A percentile compares a stretch with the other conserved stretches of the same genome.
Conservation (phyloP, 35 echinoderm and acorn worm species). For the Ptychodera flava region DNA sequence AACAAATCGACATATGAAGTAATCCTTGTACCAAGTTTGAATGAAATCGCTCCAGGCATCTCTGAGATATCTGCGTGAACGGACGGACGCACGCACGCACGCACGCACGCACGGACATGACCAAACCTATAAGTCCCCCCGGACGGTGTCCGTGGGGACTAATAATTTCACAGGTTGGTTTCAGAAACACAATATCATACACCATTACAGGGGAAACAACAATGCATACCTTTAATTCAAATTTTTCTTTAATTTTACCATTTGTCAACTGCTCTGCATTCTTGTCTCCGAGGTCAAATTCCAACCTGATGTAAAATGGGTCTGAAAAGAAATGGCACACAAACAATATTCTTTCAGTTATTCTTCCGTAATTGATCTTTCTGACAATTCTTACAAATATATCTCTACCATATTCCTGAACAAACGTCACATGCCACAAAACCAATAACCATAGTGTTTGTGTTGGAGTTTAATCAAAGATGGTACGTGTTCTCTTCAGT, state of each 20-base stretch:
- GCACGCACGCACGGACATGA: too few relatives aligned
- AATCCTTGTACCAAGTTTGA: too few relatives aligned
- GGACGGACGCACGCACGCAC: too few relatives aligned
- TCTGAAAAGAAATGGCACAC: constrained; percentile 23
- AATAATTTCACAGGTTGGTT: too few relatives aligned
- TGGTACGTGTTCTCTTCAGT: too few relatives aligned
- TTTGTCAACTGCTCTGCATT: constrained; percentile 5
- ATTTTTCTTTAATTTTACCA: constrained; percentile 12
- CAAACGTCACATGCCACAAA: background rate
- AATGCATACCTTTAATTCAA: constrained; percentile 58
- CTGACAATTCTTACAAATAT: background rate
- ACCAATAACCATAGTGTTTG: background rate
- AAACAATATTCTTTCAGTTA: background rate
- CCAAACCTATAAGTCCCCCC: too few relatives aligned
- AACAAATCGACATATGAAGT: too few relatives aligned
- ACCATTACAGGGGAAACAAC: background rate
- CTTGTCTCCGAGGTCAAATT: constrained; percentile 36
- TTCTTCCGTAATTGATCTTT: too few relatives aligned
- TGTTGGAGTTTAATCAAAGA: too few relatives aligned
- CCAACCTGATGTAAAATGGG: constrained; percentile 60
- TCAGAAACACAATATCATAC: constrained; percentile 6
- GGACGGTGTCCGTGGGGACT: too few relatives aligned
- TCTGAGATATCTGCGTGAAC: too few relatives aligned
- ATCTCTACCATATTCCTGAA: background rate
- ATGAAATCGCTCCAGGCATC: too few relatives aligned